phyloP scores from a whole-genome alignment of 2,113 vertebrate species.

The Etheostoma cragini region DNA sequence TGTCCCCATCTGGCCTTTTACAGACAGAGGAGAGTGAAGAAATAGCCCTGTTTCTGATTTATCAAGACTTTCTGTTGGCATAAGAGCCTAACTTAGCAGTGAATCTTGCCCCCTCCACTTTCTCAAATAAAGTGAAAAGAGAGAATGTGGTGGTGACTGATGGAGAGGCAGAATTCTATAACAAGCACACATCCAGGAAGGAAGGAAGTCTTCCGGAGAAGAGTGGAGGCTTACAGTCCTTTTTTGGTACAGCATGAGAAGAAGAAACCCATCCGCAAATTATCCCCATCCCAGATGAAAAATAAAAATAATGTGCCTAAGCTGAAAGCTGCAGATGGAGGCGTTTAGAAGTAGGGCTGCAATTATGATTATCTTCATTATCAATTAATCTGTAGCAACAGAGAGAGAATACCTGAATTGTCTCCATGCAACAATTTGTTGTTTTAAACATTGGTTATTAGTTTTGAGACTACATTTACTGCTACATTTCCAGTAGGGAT shows the following conservation, averaged over 20 bases:
- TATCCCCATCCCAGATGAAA: background rate
- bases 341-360: background rate
- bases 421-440: background rate
- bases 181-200: slow-evolving; percentile 37
- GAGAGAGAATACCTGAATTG: background rate
- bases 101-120: slow-evolving; percentile 48
- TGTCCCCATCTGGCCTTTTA: slow-evolving; percentile 57
- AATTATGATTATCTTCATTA: background rate
- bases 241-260: slow-evolving; percentile 14
- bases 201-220: slow-evolving; percentile 56
- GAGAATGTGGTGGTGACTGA: slow-evolving; percentile 35
- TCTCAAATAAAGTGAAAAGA: slow-evolving; percentile 28
- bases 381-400: background rate
- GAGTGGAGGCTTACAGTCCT: slow-evolving; percentile 15
- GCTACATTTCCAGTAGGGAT: background rate
- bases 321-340: slow-evolving; percentile 28
- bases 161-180: slow-evolving; percentile 22
- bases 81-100: slow-evolving; percentile 27
- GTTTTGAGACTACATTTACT: background rate
- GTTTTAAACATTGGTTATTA: background rate
- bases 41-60: slow-evolving; percentile 38
- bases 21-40: slow-evolving; percentile 5
- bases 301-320: background rate
- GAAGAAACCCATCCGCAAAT: slow-evolving; percentile 12
- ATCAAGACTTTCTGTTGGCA: slow-evolving; percentile 29